Percentiles rank a stretch among this genome's conserved stretches.
Conservation (phyloP, 1,140 invertebrate species). For the Drosophila miranda region DNA sequence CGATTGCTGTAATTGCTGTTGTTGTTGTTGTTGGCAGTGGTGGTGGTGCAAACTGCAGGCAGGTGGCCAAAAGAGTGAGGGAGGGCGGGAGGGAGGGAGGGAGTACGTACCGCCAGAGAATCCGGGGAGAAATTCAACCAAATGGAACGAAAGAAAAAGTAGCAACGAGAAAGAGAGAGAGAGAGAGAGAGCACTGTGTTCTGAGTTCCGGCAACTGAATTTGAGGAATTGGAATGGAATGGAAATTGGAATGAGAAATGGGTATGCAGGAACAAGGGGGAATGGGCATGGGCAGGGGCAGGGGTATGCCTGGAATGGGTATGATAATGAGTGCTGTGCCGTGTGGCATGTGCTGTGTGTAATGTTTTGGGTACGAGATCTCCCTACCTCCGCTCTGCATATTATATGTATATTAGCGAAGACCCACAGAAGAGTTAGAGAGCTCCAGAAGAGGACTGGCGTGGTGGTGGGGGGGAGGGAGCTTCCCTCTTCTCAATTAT, state of each 20-base stretch:
- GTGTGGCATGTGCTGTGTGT: too few species aligned
- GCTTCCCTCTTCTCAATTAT: too few species aligned
- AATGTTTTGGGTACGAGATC: too few species aligned
- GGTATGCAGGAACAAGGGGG: neutral
- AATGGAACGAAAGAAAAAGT: constrained; percentile 61
- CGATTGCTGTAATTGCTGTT: too few species aligned
- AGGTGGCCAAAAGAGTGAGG: constrained; percentile 18
- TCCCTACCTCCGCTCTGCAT: too few species aligned
- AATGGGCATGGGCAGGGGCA: neutral
- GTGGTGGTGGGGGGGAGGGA: too few species aligned
- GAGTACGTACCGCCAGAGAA: neutral
- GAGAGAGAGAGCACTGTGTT: constrained; percentile 25
- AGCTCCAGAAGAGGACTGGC: too few species aligned
- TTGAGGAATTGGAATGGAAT: constrained; percentile 49
- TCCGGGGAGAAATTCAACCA: constrained; percentile 37
- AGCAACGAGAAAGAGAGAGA: constrained; percentile 17
- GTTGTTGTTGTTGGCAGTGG: constrained; percentile 20
- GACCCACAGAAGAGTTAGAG: too few species aligned
- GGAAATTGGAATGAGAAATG: constrained; percentile 5
- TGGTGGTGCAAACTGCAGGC: constrained; percentile 40
- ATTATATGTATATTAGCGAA: too few species aligned
- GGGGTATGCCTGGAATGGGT: neutral
- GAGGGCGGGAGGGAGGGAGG: neutral
- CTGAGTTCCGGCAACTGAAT: constrained; percentile 23
- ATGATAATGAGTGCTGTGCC: too few species aligned